phyloP scores from a whole-genome alignment of 2,888 invertebrate species.

The Labia minor region DNA sequence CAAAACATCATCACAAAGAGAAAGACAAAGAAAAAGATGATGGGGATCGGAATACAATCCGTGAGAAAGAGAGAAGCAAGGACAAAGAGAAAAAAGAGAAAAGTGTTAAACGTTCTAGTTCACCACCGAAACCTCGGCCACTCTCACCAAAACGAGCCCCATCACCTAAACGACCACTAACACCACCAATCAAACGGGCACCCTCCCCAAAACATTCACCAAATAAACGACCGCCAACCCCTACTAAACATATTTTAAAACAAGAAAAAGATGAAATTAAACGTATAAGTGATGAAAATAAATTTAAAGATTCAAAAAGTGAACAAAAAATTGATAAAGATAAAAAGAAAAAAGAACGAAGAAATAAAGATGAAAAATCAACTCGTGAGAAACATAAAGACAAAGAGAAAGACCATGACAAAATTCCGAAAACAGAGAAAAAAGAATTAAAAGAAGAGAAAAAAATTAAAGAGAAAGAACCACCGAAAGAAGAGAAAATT shows the following conservation, averaged over 20 bases:
- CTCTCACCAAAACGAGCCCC: conserved; percentile 30
- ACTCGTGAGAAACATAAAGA: conserved; percentile 53
- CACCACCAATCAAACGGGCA: conserved; percentile 27
- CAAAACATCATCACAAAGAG: conserved; percentile 19
- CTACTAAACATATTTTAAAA: conserved; percentile 27
- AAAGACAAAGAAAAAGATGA: conserved; percentile 35
- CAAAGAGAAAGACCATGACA: conserved; percentile 45
- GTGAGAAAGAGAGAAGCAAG: conserved; percentile 43
- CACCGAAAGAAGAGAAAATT: conserved; percentile 33
- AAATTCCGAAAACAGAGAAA: conserved; percentile 30
- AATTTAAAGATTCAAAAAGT: conserved; percentile 21
- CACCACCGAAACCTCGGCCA: conserved; percentile 20
- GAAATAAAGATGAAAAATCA: conserved; percentile 39
- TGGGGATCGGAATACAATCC: conserved; percentile 45
- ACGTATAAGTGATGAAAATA: conserved; percentile 22
- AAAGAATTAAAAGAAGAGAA: conserved; percentile 28
- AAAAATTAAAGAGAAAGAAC: conserved; percentile 26
- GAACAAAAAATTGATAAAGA: conserved; percentile 27
- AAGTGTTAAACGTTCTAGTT: conserved; percentile 22
- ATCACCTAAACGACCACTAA: conserved; percentile 34
- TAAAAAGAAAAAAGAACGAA: conserved; percentile 30
- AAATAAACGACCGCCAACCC: conserved; percentile 31
- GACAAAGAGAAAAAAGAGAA: conserved; percentile 45
- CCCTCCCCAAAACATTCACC: conserved; percentile 28
- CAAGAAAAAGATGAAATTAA: conserved; percentile 35